Conservation (phyloP, 1,140 invertebrate species). For the Drosophila chauvacae region DNA sequence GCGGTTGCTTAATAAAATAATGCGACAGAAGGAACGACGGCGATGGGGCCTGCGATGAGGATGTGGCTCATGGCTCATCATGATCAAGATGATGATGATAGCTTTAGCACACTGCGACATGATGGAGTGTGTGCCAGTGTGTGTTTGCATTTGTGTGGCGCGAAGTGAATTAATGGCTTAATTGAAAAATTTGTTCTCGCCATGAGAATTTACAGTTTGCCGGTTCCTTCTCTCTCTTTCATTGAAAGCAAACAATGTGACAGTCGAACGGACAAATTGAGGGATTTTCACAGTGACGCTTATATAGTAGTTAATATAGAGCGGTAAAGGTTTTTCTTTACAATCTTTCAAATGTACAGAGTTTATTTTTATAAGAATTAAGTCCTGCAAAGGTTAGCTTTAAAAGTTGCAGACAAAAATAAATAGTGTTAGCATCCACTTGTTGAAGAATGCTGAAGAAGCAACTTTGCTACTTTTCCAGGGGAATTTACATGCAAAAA, state of each 20-base stretch:
- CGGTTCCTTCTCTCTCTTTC: conserved; percentile 39
- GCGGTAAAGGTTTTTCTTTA: too few species aligned
- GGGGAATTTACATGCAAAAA: too few species aligned
- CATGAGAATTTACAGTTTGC: conserved; percentile 60
- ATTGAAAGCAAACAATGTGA: conserved; percentile 42
- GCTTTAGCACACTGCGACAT: conserved; percentile 37
- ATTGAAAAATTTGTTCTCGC: conserved; percentile 84
- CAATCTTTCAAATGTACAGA: background rate
- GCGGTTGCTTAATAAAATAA: conserved; percentile 78
- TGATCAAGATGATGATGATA: conserved; percentile 59
- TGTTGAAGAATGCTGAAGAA: background rate
- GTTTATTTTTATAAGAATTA: background rate
- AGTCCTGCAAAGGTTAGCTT: background rate
- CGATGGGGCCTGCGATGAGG: conserved; percentile 51
- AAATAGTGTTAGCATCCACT: background rate
- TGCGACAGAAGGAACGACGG: conserved; percentile 71
- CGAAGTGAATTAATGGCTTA: conserved; percentile 83
- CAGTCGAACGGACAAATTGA: conserved; percentile 68
- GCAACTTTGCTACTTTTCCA: too few species aligned
- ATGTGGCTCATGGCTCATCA: conserved; percentile 52
- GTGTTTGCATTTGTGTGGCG: conserved; percentile 66
- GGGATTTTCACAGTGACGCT: conserved; percentile 17
- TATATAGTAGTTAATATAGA: conserved; percentile 6
- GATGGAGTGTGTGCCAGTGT: conserved; percentile 28
- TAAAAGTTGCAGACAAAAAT: background rate